Percentiles rank a stretch among this genome's conserved stretches.
Evolutionary conservation across 2,888 invertebrate species (phyloP).

Genomic region (Notodonta ziczac): DNA sequence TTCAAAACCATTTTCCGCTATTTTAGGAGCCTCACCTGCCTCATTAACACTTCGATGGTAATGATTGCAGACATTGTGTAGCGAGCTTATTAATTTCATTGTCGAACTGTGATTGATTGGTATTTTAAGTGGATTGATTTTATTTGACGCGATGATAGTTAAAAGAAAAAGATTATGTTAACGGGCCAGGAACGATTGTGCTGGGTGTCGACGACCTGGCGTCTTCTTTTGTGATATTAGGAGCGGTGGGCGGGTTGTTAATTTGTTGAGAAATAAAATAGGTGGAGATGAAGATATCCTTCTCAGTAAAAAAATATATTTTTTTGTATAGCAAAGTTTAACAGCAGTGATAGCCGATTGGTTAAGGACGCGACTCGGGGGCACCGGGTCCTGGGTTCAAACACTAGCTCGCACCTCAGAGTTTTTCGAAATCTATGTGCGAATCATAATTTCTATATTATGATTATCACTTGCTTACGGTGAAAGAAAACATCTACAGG

Average conservation of each 20-base stretch:
- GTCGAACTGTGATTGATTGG: constrained; percentile 54
- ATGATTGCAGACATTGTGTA: constrained; percentile 37
- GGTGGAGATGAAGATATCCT: neutral
- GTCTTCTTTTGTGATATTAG: constrained; percentile 1
- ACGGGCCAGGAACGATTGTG: constrained; percentile 6
- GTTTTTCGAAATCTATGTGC: no score
- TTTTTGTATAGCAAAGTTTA: no score
- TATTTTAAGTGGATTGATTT: constrained; percentile 56
- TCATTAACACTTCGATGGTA: constrained; percentile 47
- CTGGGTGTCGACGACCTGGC: neutral
- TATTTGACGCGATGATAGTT: constrained; percentile 20
- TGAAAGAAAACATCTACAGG: no score
- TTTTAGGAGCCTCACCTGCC: constrained; percentile 28
- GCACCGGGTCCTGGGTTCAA: no score
- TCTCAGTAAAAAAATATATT: no score
- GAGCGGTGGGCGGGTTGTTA: constrained; percentile 3
- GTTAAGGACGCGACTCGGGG: no score
- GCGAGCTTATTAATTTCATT: constrained; percentile 54
- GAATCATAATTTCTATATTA: no score
- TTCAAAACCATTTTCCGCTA: constrained; percentile 6
- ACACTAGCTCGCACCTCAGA: no score
- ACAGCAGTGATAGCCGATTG: no score
- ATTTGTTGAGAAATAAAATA: neutral
- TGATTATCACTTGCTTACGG: no score
- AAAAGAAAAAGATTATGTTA: neutral